Base-by-base conservation (phyloP, 2,888 invertebrate genomes). In the Acleris emargana region DNA sequence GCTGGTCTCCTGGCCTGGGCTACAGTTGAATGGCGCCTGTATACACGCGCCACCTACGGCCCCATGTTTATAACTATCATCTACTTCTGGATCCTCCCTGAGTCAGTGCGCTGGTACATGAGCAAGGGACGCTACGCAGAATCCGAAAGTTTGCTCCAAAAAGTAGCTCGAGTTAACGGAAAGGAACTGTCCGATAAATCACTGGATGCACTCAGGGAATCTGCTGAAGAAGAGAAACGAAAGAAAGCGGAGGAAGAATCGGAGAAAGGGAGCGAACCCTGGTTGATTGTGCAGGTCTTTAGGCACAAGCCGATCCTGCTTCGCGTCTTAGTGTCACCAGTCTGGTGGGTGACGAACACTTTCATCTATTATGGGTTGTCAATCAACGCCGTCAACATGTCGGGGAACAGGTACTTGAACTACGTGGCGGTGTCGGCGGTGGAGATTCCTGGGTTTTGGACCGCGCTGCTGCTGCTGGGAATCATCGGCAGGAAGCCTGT, bases 41-140 rank as follows among this genome's bases (percentile, higher is more conserved):
- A 95, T 3, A 93, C 96, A 5, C 89, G 95, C 20, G 89, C 94
- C 2, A 86, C 96, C 11, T 97, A 96, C 76, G 82, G 93, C 0
- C 97, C 97, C 0, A 94, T 95, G 16, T 80, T 96, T 13, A 75
- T 96, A 0, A 93, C 95, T 43, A 77, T 97, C 42, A 79, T 91
- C 5, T 95, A 95, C 75, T 94, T 94, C 70, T 95, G 95, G 94
- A 74, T 95, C 9, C 85, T 95, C 63, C 94, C 95, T 0, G 96
- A 96, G 82, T 96, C 96, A 3, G 91, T 96, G 1, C 93, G 97
- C 61, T 97, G 97, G 97, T 93, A 96, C 58, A 85, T 96, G 71
- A 94, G 95, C 63, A 95, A 95, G 76, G 94, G 94, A 1, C 93
- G 94, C 61, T 93, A 93, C 64, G 93, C 94, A 16, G 93, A 95